Evolutionary conservation across 2,797 vertebrate species (phyloP).

Genomic region (Myiothlypis chrysogaster): DNA sequence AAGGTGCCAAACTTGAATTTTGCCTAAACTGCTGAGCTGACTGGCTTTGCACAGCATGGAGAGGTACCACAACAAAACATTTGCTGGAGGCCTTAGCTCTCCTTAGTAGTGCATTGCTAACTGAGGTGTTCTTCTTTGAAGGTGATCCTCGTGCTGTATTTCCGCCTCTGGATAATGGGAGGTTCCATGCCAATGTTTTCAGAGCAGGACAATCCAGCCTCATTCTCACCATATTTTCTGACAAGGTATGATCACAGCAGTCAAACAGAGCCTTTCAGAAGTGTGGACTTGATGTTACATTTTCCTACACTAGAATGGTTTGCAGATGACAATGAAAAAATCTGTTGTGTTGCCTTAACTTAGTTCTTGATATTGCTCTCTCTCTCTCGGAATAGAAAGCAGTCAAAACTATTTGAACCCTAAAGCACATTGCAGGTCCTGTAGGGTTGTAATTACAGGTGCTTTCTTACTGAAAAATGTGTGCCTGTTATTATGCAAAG

Average conservation of each 20-base stretch:
- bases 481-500: not conserved
- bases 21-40: not conserved
- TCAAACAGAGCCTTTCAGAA: not conserved
- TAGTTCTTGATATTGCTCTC: not conserved
- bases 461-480: not conserved
- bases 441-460: not conserved
- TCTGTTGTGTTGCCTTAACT: not conserved
- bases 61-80: not conserved
- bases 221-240: slow-evolving; percentile 89
- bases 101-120: not conserved
- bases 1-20: not conserved
- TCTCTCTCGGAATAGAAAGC: not conserved
- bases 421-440: not conserved
- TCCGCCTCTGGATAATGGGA: slow-evolving; percentile 94
- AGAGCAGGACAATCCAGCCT: slow-evolving; percentile 97
- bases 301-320: not conserved
- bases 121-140: slow-evolving; percentile 52
- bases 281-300: not conserved
- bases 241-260: slow-evolving; percentile 81
- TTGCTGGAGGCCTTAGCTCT: not conserved
- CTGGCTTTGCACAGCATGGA: not conserved
- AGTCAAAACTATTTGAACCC: not conserved
- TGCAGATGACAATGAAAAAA: not conserved
- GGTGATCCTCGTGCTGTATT: slow-evolving; percentile 86
- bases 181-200: slow-evolving; percentile 97